Evolutionary conservation across 1,140 invertebrate species (phyloP), one percentile per base, ranked within the genome.

Genomic region (Neodiprion pinetum): DNA sequence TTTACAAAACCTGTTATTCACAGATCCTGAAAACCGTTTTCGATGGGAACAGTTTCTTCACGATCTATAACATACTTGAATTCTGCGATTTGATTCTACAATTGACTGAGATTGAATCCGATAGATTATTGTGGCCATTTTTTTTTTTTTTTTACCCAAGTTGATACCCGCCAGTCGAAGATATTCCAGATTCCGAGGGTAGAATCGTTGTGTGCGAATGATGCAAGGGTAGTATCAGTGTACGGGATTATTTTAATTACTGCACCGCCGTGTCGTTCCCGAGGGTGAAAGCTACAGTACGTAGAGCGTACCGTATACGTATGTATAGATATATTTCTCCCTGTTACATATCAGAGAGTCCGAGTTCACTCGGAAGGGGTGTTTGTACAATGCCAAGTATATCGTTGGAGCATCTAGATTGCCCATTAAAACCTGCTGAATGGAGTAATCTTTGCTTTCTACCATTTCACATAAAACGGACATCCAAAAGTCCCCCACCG

Each of bases 391-490:
- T 48, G 40, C 66, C 17, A 74, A 71, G 71, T 81, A 75, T 79
- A 76, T 79, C 72, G 73, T 50, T 70, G 68, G 79, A 81, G 80
- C 76, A 79, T 75, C 80, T 67, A 81, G 80, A 81, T 81, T 81
- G 80, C 78, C 80, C 80, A 81, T 81, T 81, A 81, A 81, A 81
- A 79, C 70, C 80, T 79, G 76, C 80, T 78, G 80, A 78, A 81
- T 74, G 72, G 78, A 74, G 76, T 81, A 76, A 61, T 61, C 53
- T 61, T 17, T 61, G 53, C 53, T 61, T 5, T 40, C 11, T 61
- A 7, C 53, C 53, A 61, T 61, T 61, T 61, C 53, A 7, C 53
- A 61, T 61, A 61, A 61, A 61, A 61, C 53, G 53, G 53, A 61
- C 53, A 61, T 12, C 14, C 67, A 69, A 21, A 21, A 4, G 40